phyloP scores from a whole-genome alignment of 2,888 invertebrate species.

The Aphelenchoides bicaudatus region DNA sequence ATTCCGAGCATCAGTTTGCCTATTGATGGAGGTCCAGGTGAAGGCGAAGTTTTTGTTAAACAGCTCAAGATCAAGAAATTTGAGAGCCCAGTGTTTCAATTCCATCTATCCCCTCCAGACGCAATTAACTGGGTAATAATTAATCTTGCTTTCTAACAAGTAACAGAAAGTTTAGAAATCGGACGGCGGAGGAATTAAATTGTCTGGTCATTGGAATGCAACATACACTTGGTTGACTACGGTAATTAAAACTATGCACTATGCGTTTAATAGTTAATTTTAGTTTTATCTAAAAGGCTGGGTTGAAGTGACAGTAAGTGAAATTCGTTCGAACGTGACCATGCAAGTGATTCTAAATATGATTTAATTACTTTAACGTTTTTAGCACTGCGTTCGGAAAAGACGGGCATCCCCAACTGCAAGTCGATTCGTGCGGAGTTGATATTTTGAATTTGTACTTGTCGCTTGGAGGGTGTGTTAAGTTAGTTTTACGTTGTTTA shows the following conservation, averaged over 20 bases:
- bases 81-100: slow-evolving; percentile 40
- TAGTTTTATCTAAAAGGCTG: slow-evolving; percentile 46
- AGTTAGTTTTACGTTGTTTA: too few relatives aligned
- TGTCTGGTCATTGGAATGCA: slow-evolving; percentile 48
- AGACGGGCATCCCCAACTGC: slow-evolving; percentile 44
- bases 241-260: slow-evolving; percentile 25
- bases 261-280: not conserved
- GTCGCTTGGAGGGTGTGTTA: slow-evolving; percentile 46
- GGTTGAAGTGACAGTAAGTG: slow-evolving; percentile 41
- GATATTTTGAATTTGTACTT: slow-evolving; percentile 38
- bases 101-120: slow-evolving; percentile 31
- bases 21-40: slow-evolving; percentile 42
- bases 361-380: too few relatives aligned
- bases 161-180: too few relatives aligned
- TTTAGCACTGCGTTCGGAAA: slow-evolving; percentile 31
- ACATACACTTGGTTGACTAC: slow-evolving; percentile 41
- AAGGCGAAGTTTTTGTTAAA: slow-evolving; percentile 39
- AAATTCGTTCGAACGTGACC: slow-evolving; percentile 41
- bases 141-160: too few relatives aligned
- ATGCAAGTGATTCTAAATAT: too few relatives aligned
- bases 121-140: slow-evolving; percentile 45
- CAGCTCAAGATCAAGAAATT: slow-evolving; percentile 45
- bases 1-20: slow-evolving; percentile 46
- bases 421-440: slow-evolving; percentile 35
- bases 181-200: slow-evolving; percentile 39